Percentiles rank a stretch among this genome's conserved stretches.
phyloP scores from a whole-genome alignment of 2,113 vertebrate genomes.

The Myotis lucifugus region DNA sequence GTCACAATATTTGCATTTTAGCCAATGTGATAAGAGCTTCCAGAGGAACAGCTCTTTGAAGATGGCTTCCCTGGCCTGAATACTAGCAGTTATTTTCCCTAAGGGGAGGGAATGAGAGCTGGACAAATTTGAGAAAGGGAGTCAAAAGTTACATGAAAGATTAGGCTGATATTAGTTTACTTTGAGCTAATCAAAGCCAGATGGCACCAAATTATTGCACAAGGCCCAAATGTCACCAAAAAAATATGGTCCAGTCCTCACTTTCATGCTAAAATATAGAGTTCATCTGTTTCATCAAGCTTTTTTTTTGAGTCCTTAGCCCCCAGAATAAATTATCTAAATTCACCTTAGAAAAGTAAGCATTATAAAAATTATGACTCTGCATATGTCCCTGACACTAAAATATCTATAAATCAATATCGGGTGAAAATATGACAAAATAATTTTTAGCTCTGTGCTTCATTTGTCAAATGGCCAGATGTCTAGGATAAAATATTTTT shows the following conservation, averaged over 20 bases:
- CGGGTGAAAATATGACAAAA: neutral
- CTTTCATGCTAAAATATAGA: neutral
- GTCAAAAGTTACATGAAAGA: neutral
- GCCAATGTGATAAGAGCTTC: neutral
- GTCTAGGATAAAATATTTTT: neutral
- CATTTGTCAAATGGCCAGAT: neutral
- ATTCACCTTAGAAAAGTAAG: neutral
- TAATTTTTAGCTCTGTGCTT: neutral
- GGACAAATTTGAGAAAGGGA: neutral
- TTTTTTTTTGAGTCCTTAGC: neutral
- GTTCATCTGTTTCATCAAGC: neutral
- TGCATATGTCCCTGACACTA: neutral
- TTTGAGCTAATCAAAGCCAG: constrained; percentile 46
- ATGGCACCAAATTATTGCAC: neutral
- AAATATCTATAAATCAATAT: neutral
- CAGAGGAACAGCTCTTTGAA: neutral
- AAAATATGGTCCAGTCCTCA: neutral
- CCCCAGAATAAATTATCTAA: neutral
- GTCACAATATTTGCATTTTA: constrained; percentile 61
- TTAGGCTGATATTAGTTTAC: constrained; percentile 56
- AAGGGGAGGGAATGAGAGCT: neutral
- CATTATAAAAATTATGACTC: neutral
- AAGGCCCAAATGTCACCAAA: constrained; percentile 9
- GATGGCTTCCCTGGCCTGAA: neutral
- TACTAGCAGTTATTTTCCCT: neutral